A percentile compares a stretch with the other conserved stretches of the same genome.
These are phyloP conservation scores for Drosophila prostipennis DNA, from an alignment of 2,888 invertebrate species.

Conservation along the genomic window DNA sequence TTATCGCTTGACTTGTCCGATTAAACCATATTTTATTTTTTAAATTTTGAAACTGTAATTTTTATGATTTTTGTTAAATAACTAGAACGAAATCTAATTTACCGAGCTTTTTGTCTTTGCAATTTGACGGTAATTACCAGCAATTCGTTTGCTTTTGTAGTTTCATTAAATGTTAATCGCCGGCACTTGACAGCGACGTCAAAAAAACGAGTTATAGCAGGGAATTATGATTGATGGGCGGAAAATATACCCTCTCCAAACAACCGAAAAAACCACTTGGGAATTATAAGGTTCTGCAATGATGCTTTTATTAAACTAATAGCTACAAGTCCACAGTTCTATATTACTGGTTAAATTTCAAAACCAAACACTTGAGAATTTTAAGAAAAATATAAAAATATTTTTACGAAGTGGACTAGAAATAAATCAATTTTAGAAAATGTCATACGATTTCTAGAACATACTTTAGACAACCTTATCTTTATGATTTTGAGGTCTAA, in stretches of 20 bases:
- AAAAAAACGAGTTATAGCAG: slow-evolving; percentile 5
- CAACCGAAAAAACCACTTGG: background rate
- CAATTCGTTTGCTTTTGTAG: slow-evolving; percentile 63
- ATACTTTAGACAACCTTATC: background rate
- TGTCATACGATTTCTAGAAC: background rate
- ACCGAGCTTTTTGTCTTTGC: slow-evolving; percentile 55
- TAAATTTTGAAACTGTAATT: background rate
- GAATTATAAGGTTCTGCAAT: background rate
- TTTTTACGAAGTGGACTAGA: no score
- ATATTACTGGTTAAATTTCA: no score
- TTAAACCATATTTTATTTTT: slow-evolving; percentile 13
- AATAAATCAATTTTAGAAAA: no score
- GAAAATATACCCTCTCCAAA: background rate
- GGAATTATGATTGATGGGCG: background rate
- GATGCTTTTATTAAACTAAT: no score
- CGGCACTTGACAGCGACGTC: slow-evolving; percentile 12
- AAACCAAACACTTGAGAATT: no score
- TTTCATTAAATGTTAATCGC: slow-evolving; percentile 54
- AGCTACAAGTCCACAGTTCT: no score
- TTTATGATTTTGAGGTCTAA: background rate
- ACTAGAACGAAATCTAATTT: slow-evolving; percentile 39
- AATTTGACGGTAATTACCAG: slow-evolving; percentile 58
- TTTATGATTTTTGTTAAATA: background rate
- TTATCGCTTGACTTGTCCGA: slow-evolving; percentile 23
- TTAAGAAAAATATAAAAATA: no score